Conservation (phyloP, 2,888 invertebrate genomes). For the Eucriotettix oculatus region DNA sequence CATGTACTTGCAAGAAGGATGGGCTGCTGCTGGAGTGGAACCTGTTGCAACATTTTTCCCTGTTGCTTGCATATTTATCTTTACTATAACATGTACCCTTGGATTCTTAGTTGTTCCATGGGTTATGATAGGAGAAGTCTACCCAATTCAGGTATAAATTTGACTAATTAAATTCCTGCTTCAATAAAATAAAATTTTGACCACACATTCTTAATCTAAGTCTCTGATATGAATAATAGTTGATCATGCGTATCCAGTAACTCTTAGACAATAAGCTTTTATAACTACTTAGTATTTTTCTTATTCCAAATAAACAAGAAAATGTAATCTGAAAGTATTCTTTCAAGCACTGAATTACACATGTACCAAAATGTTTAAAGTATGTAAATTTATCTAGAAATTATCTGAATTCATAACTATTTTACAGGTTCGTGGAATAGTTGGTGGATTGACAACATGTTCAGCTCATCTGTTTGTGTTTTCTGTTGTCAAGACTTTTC, state of each 20-base stretch:
- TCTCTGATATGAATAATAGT: no score
- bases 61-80: constrained; percentile 39
- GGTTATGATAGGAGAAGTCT: constrained; percentile 61
- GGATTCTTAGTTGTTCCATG: constrained; percentile 53
- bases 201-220: no score
- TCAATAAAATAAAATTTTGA: neutral
- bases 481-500: constrained; percentile 50
- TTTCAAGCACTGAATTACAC: no score
- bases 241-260: no score
- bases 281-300: no score
- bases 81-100: constrained; percentile 43
- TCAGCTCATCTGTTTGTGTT: constrained; percentile 46
- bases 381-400: neutral
- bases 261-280: no score
- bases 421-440: constrained; percentile 37
- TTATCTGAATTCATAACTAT: neutral
- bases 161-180: neutral
- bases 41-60: constrained; percentile 41
- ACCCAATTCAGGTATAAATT: constrained; percentile 35
- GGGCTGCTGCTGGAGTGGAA: constrained; percentile 22
- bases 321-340: no score
- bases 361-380: no score
- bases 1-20: constrained; percentile 36
- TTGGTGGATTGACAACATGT: constrained; percentile 50
- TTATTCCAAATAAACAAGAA: no score